A percentile compares a stretch with the other conserved stretches of the same genome.
These are phyloP conservation scores for Aphaenogaster rudis DNA, from an alignment of 1,140 invertebrate genomes.

Conservation along the genomic window DNA sequence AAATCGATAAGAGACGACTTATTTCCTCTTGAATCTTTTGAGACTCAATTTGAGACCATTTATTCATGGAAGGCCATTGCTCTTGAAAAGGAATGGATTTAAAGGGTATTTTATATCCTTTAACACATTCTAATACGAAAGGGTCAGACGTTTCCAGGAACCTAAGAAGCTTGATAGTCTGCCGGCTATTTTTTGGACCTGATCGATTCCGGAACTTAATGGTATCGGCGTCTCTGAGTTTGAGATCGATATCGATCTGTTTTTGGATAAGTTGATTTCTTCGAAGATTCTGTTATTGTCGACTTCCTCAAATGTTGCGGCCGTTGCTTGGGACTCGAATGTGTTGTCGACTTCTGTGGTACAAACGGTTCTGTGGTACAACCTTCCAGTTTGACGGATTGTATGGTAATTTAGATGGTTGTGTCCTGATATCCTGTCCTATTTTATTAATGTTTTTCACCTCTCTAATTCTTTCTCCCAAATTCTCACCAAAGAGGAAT, in stretches of 20 bases:
- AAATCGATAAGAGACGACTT: neutral
- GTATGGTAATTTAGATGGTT: neutral
- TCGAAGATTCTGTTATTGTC: neutral
- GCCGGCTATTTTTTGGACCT: neutral
- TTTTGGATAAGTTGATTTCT: neutral
- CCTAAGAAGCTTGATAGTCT: neutral
- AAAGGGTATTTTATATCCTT: neutral
- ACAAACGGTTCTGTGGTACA: neutral
- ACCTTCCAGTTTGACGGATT: neutral
- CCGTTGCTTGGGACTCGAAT: neutral
- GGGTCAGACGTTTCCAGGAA: neutral
- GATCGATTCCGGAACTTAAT: neutral
- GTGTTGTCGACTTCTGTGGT: neutral
- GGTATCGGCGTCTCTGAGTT: neutral
- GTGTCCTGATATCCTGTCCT: neutral
- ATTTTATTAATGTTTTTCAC: neutral
- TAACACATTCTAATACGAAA: neutral
- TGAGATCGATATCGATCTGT: neutral
- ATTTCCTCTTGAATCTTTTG: neutral
- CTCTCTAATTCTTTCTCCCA: constrained; percentile 1
- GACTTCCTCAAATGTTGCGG: neutral
- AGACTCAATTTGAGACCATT: neutral
- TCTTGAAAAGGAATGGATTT: neutral
- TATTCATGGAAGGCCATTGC: neutral
- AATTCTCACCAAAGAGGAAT: neutral